phyloP scores from a whole-genome alignment of 2,888 invertebrate genomes.

The Drosophila monieri region DNA sequence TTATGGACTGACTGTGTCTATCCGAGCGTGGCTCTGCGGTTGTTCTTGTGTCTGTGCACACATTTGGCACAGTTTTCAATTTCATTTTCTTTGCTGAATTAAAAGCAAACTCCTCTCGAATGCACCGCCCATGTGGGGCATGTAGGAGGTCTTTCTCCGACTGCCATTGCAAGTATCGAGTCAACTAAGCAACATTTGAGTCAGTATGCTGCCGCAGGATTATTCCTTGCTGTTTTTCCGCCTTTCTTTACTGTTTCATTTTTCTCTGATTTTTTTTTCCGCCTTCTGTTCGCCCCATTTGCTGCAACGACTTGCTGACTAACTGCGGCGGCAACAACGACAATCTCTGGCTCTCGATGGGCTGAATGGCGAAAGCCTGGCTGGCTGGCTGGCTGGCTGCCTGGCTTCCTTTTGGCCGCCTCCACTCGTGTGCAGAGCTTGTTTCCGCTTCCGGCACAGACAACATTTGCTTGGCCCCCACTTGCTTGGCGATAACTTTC shows the following conservation, averaged over 20 bases:
- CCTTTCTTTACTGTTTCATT: constrained; percentile 1
- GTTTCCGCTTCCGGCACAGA: constrained; percentile 70
- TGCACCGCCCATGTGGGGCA: constrained; percentile 28
- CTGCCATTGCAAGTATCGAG: constrained; percentile 8
- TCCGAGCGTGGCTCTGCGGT: constrained; percentile 17
- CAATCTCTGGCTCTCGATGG: constrained; percentile 40
- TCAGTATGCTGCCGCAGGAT: constrained; percentile 28
- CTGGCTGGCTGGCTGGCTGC: constrained; percentile 49
- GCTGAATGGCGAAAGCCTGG: constrained; percentile 9
- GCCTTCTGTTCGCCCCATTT: constrained; percentile 43
- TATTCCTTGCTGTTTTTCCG: constrained; percentile 19
- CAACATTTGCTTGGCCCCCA: constrained; percentile 61
- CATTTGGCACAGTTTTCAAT: constrained; percentile 66
- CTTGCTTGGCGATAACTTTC: constrained; percentile 52
- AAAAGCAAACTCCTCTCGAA: constrained; percentile 51
- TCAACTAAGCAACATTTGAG: constrained; percentile 33
- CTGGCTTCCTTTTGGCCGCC: constrained; percentile 58
- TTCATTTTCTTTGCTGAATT: constrained; percentile 62
- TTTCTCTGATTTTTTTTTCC: constrained; percentile 19
- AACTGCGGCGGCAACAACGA: constrained; percentile 41
- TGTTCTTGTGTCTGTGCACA: constrained; percentile 35
- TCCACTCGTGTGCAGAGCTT: constrained; percentile 67
- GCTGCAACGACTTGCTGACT: constrained; percentile 49
- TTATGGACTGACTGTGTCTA: constrained; percentile 14
- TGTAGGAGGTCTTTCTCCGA: constrained; percentile 9